A percentile compares a stretch with the other conserved stretches of the same genome.
Evolutionary conservation across 1,140 invertebrate genomes (phyloP).

Genomic region (Drosophila ohnishii): DNA sequence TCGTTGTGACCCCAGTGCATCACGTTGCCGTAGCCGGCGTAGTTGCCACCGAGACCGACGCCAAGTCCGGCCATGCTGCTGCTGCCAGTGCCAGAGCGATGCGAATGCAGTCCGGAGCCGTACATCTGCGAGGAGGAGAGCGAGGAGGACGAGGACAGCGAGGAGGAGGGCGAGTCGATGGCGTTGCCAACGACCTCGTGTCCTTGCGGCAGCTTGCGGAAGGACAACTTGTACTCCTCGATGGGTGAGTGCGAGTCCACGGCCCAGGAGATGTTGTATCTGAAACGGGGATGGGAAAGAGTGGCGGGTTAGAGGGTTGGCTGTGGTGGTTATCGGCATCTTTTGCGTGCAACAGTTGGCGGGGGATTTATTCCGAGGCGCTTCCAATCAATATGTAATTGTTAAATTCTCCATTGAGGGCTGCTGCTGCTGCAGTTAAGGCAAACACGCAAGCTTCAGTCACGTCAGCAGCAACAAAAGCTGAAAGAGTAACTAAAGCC

Average conservation of each 20-base stretch:
- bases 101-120: slow-evolving; percentile 63
- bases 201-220: slow-evolving; percentile 85
- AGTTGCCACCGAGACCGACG: slow-evolving; percentile 45
- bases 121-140: slow-evolving; percentile 71
- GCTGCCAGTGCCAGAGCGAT: slow-evolving; percentile 70
- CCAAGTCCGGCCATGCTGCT: slow-evolving; percentile 50
- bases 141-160: slow-evolving; percentile 61
- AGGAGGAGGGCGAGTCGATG: slow-evolving; percentile 83
- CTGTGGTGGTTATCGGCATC: slow-evolving; percentile 35
- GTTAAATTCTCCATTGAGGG: slow-evolving; percentile 67
- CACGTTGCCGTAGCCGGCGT: slow-evolving; percentile 76
- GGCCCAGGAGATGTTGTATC: slow-evolving; percentile 88
- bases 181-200: slow-evolving; percentile 83
- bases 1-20: slow-evolving; percentile 84
- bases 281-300: slow-evolving; percentile 22
- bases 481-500: slow-evolving; percentile 9
- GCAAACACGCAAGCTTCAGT: slow-evolving; percentile 42
- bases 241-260: slow-evolving; percentile 87
- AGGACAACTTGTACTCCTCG: slow-evolving; percentile 87
- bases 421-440: slow-evolving; percentile 28
- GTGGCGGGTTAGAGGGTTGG: slow-evolving; percentile 12
- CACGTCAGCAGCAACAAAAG: slow-evolving; percentile 32
- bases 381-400: slow-evolving; percentile 75
- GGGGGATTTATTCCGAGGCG: slow-evolving; percentile 54
- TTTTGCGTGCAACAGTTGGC: slow-evolving; percentile 74